Percentiles rank a stretch among this genome's conserved stretches.
Conservation (phyloP, 30 jellyfish, hydroid and myxozoan genomes). For the Aurelia sp. region DNA sequence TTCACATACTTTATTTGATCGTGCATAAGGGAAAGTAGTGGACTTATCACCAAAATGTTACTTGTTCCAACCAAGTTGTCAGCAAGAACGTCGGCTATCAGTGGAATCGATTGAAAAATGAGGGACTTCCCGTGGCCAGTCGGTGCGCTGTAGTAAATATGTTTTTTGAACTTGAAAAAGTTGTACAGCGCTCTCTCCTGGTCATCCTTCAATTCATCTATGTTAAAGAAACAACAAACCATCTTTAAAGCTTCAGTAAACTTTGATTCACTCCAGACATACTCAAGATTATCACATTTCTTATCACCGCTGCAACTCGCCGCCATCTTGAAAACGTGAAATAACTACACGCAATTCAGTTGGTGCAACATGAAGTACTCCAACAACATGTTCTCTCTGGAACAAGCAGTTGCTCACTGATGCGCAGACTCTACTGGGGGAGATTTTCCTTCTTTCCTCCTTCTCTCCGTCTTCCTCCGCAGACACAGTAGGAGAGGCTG, state of each 20-base stretch:
- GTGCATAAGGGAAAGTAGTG: slow-evolving; percentile 5
- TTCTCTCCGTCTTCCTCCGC: neutral
- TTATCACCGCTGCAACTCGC: neutral
- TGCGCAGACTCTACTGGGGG: slow-evolving; percentile 18
- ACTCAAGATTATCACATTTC: neutral
- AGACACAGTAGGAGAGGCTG: slow-evolving; percentile 1
- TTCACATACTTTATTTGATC: slow-evolving; percentile 2
- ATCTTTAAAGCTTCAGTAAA: slow-evolving; percentile 7
- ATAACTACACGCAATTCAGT: neutral
- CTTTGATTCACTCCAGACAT: slow-evolving; percentile 15
- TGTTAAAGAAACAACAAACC: slow-evolving; percentile 15
- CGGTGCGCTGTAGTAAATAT: slow-evolving; percentile 26
- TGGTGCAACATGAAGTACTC: neutral
- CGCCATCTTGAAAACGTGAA: slow-evolving; percentile 10
- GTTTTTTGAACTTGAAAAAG: slow-evolving; percentile 20
- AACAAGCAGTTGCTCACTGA: slow-evolving; percentile 1
- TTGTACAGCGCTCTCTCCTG: slow-evolving; percentile 30
- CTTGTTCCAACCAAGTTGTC: slow-evolving; percentile 1
- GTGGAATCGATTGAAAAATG: slow-evolving; percentile 40
- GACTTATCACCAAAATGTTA: neutral
- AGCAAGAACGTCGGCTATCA: slow-evolving; percentile 12
- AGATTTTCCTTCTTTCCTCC: neutral
- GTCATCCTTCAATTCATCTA: slow-evolving; percentile 18
- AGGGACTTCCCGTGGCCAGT: slow-evolving; percentile 52
- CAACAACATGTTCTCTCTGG: neutral